Base-by-base conservation (phyloP, 2,113 vertebrate species). In the Coreoperca whiteheadi region DNA sequence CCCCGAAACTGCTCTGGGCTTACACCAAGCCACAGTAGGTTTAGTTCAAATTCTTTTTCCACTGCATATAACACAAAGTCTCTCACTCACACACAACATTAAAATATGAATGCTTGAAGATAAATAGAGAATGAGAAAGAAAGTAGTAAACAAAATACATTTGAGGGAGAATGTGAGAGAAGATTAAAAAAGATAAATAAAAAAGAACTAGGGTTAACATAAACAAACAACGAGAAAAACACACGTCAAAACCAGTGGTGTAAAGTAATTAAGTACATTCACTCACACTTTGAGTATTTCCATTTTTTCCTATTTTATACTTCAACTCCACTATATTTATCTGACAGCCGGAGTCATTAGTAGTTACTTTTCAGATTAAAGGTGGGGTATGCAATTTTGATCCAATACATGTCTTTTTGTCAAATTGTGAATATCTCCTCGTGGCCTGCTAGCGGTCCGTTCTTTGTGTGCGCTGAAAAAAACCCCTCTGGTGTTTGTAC, bases 1-100 rank as follows among this genome's bases (percentile, higher is more conserved):
- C 56, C 48, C 68, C 5, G 32, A 50, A 87, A 83, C 57, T 80
- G 82, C 82, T 88, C 54, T 21, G 70, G 48, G 87, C 72, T 85
- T 72, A 81, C 43, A 74, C 21, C 23, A 28, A 74, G 65, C 67
- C 80, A 69, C 73, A 74, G 37, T 57, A 76, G 65, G 39, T 77
- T 85, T 77, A 71, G 71, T 72, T 84, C 54, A 83, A 79, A 54
- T 77, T 64, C 65, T 78, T 63, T 57, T 70, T 64, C 61, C 41
- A 43, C 65, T 32, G 57, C 32, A 60, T 43, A 34, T 25, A 74
- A 56, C 60, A 75, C 21, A 77, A 25, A 41, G 50, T 20, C 37
- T n/a, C 73, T 57, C 69, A 43, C 60, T 61, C 53, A 46, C 50
- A 51, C 54, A 68, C 30, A 60, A 7, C 28, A 60, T 60, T 64